These are phyloP conservation scores for Noctua janthe DNA, from an alignment of 2,888 invertebrate species.

Conservation along the genomic window DNA sequence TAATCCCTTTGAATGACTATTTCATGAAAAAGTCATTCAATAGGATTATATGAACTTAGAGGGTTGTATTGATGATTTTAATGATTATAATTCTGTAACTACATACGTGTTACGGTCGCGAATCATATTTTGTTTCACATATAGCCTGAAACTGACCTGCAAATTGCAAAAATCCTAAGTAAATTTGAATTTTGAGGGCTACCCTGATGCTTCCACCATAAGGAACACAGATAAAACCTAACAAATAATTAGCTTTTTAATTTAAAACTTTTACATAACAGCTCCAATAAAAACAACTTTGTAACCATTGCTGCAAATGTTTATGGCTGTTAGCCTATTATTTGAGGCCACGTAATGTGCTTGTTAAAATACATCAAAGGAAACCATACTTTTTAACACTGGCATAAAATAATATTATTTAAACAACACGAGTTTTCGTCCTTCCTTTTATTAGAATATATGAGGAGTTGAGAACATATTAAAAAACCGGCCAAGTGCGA, in stretches of 20 bases:
- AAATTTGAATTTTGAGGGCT: too few species aligned
- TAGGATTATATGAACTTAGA: too few species aligned
- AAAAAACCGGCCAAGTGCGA: too few species aligned
- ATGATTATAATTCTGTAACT: too few species aligned
- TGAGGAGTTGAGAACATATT: not conserved
- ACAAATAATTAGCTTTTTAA: not conserved
- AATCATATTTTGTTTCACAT: too few species aligned
- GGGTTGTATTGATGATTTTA: too few species aligned
- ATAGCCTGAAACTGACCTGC: too few species aligned
- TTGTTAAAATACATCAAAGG: constrained; percentile 38
- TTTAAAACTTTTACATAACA: not conserved
- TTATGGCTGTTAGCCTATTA: constrained; percentile 33
- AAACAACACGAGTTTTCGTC: constrained; percentile 4
- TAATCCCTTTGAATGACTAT: too few species aligned
- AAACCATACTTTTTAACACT: constrained; percentile 22
- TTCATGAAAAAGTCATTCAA: too few species aligned
- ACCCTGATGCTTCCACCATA: too few species aligned
- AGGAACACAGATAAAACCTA: not conserved
- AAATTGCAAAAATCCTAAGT: too few species aligned
- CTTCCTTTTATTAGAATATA: constrained; percentile 15
- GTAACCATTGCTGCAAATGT: constrained; percentile 18
- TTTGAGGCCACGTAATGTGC: constrained; percentile 19
- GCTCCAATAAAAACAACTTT: constrained; percentile 12
- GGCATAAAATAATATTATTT: constrained; percentile 13
- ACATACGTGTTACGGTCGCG: too few species aligned